Base-by-base conservation (phyloP, 2,797 vertebrate genomes). In the Selene dorsalis region DNA sequence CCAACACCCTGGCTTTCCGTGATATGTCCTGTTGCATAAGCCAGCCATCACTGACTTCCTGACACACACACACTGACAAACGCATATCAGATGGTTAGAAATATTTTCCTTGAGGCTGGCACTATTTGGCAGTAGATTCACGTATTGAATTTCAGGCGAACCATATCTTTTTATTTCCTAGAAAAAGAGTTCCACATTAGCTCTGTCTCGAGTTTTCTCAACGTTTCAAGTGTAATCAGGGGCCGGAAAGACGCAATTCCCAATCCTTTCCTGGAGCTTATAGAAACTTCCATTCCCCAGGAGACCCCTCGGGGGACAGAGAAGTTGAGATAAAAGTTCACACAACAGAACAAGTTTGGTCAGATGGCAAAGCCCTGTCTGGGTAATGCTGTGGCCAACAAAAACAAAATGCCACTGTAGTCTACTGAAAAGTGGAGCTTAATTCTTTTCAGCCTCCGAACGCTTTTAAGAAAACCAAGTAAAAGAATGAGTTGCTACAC, bases 301-400 rank as follows among this genome's bases (percentile, higher is more conserved):
- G 74, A 84, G 83, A 79, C 77, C 67, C 79, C 65, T 72, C 58
- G 1, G 61, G 83, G 84, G 70, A 72, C 35, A 26, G 20, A 62
- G 64, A 20, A 43, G 82, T 70, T 68, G 30, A 84, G 69, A 57
- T 73, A 43, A 87, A 86, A 79, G 79, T 78, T 91, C 91, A 73
- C 77, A 87, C 82, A 92, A 92, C 87, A 83, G 88, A 88, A 76
- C 56, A 58, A 79, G 74, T 86, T 84, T 81, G n/a, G 0, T 77
- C 69, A 76, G 50, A 83, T 45, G 61, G 88, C 85, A 84, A 88
- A 87, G 53, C 58, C 73, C 68, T 18, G 58, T 79, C 57, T 70
- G 73, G 45, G 58, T 73, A 59, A 80, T 9, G 50, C 65, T 75
- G 58, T 24, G 64, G 77, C 69, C 56, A 63, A 60, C 75, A 71